These are phyloP conservation scores for Nephotettix cincticeps DNA, from an alignment of 1,140 invertebrate genomes.

Conservation along the genomic window DNA sequence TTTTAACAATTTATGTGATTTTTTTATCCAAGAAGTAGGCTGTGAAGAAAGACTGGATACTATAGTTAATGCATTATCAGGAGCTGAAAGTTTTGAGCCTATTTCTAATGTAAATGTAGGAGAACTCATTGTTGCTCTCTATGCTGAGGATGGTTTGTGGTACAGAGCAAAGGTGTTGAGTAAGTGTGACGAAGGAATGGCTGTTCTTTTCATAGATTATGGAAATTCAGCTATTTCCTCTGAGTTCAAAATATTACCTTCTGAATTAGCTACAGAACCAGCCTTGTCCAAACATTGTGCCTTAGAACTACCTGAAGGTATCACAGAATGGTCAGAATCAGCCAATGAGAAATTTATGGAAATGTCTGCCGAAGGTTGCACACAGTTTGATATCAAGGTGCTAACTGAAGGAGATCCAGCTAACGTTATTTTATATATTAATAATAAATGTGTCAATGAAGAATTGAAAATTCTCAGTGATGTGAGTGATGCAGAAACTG, in stretches of 20 bases:
- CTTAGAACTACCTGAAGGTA: constrained; percentile 57
- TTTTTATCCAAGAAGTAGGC: constrained; percentile 28
- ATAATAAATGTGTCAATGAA: background rate
- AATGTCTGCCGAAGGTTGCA: constrained; percentile 59
- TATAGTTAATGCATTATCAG: background rate
- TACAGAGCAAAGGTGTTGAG: constrained; percentile 64
- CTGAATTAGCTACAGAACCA: constrained; percentile 59
- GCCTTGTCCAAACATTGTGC: constrained; percentile 62
- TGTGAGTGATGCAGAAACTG: background rate
- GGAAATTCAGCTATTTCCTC: constrained; percentile 64
- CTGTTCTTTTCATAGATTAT: constrained; percentile 72
- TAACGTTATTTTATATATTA: background rate
- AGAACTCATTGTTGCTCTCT: constrained; percentile 61
- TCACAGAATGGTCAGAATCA: constrained; percentile 60
- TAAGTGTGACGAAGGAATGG: constrained; percentile 42
- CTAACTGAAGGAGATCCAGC: background rate
- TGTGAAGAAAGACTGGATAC: constrained; percentile 25
- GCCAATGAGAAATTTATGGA: constrained; percentile 64
- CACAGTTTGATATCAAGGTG: background rate
- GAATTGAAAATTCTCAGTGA: background rate
- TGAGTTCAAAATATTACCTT: constrained; percentile 60
- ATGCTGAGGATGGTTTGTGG: constrained; percentile 61
- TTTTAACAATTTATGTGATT: constrained; percentile 22
- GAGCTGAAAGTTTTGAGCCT: background rate
- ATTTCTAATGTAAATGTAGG: constrained; percentile 39